Evolutionary conservation across 2,888 invertebrate species (phyloP).

Genomic region (Mellilla xanthometata): DNA sequence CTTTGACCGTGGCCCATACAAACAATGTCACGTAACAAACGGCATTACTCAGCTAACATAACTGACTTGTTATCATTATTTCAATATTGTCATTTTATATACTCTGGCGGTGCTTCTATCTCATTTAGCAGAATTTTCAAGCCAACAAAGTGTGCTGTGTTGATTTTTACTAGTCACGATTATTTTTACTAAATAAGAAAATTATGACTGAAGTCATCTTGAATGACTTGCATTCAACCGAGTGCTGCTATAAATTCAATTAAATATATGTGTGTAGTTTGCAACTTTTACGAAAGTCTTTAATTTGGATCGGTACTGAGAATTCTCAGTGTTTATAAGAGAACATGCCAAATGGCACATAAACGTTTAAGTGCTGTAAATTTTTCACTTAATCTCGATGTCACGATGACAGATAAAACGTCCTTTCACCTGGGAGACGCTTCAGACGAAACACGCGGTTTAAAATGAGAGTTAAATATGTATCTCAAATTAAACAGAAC

Average conservation of each 20-base stretch:
- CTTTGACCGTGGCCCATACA: slow-evolving; percentile 45
- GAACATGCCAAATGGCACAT: slow-evolving; percentile 66
- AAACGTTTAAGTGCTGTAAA: slow-evolving; percentile 69
- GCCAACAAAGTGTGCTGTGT: no score
- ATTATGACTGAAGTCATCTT: background rate
- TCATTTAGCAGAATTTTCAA: no score
- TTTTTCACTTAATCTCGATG: slow-evolving; percentile 57
- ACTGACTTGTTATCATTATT: no score
- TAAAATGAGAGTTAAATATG: slow-evolving; percentile 10
- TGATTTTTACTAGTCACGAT: background rate
- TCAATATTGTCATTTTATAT: no score
- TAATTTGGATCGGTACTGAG: slow-evolving; percentile 49
- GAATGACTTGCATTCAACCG: slow-evolving; percentile 4
- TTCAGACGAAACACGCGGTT: slow-evolving; percentile 23
- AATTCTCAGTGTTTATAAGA: slow-evolving; percentile 54
- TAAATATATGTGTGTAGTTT: slow-evolving; percentile 11
- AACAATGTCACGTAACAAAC: slow-evolving; percentile 38
- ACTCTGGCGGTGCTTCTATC: no score
- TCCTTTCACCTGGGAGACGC: slow-evolving; percentile 62
- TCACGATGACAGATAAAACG: slow-evolving; percentile 62
- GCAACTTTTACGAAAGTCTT: slow-evolving; percentile 39
- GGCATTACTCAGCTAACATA: slow-evolving; percentile 23
- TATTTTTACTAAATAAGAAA: background rate
- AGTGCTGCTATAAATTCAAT: slow-evolving; percentile 8
- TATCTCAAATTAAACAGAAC: background rate